phyloP scores from a whole-genome alignment of 2,888 invertebrate species.

The Steromphala cineraria region DNA sequence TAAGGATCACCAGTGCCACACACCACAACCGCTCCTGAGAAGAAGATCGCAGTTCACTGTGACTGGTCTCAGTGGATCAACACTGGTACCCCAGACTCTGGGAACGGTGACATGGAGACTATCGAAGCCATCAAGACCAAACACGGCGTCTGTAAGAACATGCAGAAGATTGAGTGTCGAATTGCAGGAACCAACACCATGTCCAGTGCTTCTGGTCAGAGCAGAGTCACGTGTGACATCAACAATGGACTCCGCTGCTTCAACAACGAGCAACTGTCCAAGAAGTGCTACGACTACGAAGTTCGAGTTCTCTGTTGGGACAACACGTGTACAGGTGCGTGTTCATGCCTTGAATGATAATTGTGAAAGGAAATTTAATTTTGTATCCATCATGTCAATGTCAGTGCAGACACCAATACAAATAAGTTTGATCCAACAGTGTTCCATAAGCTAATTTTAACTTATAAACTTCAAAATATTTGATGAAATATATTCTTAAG shows the following conservation, averaged over 20 bases:
- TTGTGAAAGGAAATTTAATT: background rate
- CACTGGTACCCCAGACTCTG: constrained; percentile 48
- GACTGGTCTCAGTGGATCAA: constrained; percentile 64
- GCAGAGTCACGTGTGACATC: constrained; percentile 59
- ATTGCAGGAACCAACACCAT: constrained; percentile 51
- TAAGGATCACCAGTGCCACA: background rate
- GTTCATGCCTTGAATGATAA: background rate
- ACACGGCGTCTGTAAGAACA: constrained; percentile 58
- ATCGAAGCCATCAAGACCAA: constrained; percentile 41
- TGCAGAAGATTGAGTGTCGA: constrained; percentile 56
- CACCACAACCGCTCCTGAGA: background rate
- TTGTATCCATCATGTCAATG: no score
- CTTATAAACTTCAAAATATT: no score
- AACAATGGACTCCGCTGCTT: constrained; percentile 65
- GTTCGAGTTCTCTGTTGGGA: constrained; percentile 83
- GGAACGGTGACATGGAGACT: constrained; percentile 60
- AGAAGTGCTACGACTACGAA: constrained; percentile 87
- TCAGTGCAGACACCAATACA: background rate
- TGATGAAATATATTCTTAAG: no score
- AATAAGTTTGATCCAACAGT: no score
- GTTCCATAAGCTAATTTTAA: no score
- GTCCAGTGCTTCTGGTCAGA: constrained; percentile 55
- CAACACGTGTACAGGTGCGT: background rate
- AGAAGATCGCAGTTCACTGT: constrained; percentile 33
- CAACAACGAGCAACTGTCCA: constrained; percentile 56